These are phyloP conservation scores for Plemyria rubiginata DNA, from an alignment of 2,888 invertebrate genomes.

Conservation along the genomic window DNA sequence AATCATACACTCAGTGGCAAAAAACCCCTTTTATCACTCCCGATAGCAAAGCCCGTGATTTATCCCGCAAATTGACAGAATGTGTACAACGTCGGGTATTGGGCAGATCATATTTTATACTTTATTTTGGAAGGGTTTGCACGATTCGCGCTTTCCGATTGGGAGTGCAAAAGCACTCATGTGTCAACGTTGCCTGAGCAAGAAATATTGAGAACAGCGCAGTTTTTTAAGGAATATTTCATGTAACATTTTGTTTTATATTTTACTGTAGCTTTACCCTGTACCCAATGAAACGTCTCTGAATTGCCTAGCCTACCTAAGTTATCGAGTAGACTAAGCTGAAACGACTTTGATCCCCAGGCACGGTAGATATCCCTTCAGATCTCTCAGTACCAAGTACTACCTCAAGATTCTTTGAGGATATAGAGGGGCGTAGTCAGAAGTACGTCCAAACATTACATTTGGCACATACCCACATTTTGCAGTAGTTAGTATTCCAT, in stretches of 20 bases:
- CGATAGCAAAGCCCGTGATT: constrained; percentile 49
- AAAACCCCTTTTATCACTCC: constrained; percentile 50
- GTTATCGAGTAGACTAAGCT: no score
- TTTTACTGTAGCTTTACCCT: not conserved
- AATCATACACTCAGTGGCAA: constrained; percentile 45
- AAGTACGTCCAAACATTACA: no score
- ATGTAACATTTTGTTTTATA: not conserved
- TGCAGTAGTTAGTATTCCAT: no score
- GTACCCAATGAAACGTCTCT: no score
- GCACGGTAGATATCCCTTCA: no score
- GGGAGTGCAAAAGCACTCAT: constrained; percentile 33
- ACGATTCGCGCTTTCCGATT: constrained; percentile 29
- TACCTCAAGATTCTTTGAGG: no score
- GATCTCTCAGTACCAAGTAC: no score
- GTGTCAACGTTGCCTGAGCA: constrained; percentile 21
- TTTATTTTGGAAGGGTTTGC: constrained; percentile 49
- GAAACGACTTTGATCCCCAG: no score
- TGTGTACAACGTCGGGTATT: constrained; percentile 47
- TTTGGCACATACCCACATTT: no score
- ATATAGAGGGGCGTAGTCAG: no score
- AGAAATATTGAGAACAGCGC: constrained; percentile 13
- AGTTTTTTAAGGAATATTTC: not conserved
- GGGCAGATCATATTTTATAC: constrained; percentile 59
- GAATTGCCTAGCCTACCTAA: no score
- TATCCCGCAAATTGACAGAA: constrained; percentile 54